A percentile compares a stretch with the other conserved stretches of the same genome.
phyloP scores from a whole-genome alignment of 1,140 invertebrate species.

The Solen grandis region DNA sequence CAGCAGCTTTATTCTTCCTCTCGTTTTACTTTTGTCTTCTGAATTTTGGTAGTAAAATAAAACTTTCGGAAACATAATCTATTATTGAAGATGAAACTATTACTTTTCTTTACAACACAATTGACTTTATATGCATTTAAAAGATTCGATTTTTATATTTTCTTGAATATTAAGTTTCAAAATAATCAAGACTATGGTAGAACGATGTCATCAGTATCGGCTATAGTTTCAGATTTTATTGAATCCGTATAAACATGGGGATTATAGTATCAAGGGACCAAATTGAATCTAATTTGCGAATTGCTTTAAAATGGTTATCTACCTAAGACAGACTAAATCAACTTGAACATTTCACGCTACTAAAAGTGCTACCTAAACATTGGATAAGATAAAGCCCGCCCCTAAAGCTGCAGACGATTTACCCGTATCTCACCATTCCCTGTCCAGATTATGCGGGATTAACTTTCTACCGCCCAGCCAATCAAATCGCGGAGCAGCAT shows the following conservation, averaged over 20 bases:
- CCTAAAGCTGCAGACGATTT: background rate
- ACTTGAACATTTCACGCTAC: slow-evolving; percentile 11
- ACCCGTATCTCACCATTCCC: slow-evolving; percentile 2
- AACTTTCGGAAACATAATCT: too few relatives aligned
- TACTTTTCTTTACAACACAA: too few relatives aligned
- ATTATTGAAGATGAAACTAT: too few relatives aligned
- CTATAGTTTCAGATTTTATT: background rate
- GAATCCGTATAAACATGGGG: slow-evolving; percentile 28
- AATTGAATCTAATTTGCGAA: slow-evolving; percentile 42
- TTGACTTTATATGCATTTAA: too few relatives aligned
- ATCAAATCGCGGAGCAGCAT: slow-evolving; percentile 10
- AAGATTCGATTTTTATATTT: too few relatives aligned
- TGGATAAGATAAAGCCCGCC: slow-evolving; percentile 46
- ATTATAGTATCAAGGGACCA: slow-evolving; percentile 34
- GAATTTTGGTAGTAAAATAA: too few relatives aligned
- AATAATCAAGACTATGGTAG: too few relatives aligned
- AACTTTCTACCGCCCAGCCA: slow-evolving; percentile 12
- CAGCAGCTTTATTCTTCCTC: too few relatives aligned
- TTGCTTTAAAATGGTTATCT: slow-evolving; percentile 38
- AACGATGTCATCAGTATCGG: background rate
- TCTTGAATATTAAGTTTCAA: too few relatives aligned
- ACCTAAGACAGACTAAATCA: slow-evolving; percentile 24
- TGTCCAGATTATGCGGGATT: slow-evolving; percentile 43
- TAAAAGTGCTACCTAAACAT: slow-evolving; percentile 33
- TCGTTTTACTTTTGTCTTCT: too few relatives aligned